phyloP scores from a whole-genome alignment of 2,888 invertebrate genomes.

The Allolobophora icterica region DNA sequence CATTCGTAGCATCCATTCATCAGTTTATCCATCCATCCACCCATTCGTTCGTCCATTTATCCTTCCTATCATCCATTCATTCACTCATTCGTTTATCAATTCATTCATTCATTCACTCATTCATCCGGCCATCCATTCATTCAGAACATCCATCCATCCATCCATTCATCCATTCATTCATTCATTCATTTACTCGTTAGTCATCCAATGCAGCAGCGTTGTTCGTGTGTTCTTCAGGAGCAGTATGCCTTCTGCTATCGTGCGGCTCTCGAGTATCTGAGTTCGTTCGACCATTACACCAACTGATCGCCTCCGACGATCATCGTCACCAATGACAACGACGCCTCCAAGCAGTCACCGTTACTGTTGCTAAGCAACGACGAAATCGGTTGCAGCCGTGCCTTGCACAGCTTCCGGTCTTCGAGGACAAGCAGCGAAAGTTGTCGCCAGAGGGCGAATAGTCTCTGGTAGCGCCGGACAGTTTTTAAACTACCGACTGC shows the following conservation, averaged over 20 bases:
- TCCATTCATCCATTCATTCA: not conserved
- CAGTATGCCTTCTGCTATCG: conserved; percentile 85
- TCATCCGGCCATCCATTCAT: too few species aligned
- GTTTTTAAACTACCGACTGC: not conserved
- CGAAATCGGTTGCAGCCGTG: not conserved
- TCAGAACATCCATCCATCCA: too few species aligned
- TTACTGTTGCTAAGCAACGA: not conserved
- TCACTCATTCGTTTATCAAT: too few species aligned
- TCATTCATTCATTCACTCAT: too few species aligned
- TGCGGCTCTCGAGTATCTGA: conserved; percentile 95
- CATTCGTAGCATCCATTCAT: too few species aligned
- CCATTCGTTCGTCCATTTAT: too few species aligned
- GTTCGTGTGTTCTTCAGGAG: conserved; percentile 24
- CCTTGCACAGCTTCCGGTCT: not conserved
- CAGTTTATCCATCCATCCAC: too few species aligned
- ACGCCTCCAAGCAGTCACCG: not conserved
- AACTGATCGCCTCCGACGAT: conserved; percentile 3
- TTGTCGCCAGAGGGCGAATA: too few species aligned
- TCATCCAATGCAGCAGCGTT: not conserved
- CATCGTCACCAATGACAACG: not conserved
- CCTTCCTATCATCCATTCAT: too few species aligned
- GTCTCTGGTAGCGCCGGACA: too few species aligned
- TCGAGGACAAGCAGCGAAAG: not conserved
- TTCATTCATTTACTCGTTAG: not conserved
- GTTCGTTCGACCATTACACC: conserved; percentile 86